These are phyloP conservation scores for Pachypeltis micranthus DNA, from an alignment of 1,140 invertebrate species.

Conservation along the genomic window DNA sequence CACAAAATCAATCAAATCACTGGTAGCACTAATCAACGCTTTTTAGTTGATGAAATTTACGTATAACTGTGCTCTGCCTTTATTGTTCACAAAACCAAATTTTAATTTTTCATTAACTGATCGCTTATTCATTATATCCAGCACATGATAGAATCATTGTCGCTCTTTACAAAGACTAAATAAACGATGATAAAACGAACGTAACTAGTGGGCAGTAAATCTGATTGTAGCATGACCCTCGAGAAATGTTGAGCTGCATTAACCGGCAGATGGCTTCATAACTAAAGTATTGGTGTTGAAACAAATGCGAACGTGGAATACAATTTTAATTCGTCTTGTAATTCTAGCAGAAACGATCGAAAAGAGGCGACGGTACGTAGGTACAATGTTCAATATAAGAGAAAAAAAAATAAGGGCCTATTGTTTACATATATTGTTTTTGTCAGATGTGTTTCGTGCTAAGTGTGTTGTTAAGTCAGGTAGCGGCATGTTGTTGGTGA, in stretches of 20 bases:
- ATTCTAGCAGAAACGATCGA: no score
- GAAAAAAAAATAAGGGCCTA: slow-evolving; percentile 9
- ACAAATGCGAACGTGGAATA: background rate
- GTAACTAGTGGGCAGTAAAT: background rate
- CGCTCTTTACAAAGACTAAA: no score
- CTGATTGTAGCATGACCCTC: slow-evolving; percentile 1
- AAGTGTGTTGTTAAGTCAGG: slow-evolving; percentile 17
- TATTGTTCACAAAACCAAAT: no score
- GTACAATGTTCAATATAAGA: background rate
- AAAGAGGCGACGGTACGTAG: background rate
- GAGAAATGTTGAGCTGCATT: background rate
- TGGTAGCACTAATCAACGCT: no score
- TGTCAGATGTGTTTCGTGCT: slow-evolving; percentile 3
- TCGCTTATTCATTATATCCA: no score
- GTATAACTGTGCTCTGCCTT: no score
- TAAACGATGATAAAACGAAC: no score
- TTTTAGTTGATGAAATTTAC: no score
- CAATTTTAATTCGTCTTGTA: no score
- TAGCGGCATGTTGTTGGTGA: slow-evolving; percentile 24
- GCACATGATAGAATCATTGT: no score
- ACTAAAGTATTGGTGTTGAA: background rate
- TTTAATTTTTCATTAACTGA: no score
- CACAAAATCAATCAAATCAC: no score
- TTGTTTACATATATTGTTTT: slow-evolving; percentile 13
- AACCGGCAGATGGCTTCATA: slow-evolving; percentile 6